phyloP scores from a whole-genome alignment of 2,888 invertebrate genomes.

The Drosophila hamatofila region DNA sequence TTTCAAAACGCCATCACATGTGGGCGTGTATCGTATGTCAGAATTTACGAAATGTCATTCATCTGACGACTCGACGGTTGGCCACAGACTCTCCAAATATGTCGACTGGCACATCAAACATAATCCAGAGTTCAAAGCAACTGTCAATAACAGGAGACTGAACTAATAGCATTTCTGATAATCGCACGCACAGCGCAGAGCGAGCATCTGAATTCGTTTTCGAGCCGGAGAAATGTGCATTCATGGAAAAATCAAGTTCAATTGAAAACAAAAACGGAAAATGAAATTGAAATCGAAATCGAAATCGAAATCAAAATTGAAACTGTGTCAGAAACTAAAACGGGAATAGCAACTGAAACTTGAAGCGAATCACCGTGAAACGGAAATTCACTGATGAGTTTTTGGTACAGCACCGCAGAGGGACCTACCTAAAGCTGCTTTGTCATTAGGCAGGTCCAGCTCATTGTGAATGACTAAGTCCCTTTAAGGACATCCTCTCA shows the following conservation, averaged over 20 bases:
- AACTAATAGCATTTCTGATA: constrained; percentile 74
- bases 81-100: constrained; percentile 27
- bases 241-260: constrained; percentile 66
- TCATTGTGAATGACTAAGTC: constrained; percentile 49
- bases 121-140: constrained; percentile 54
- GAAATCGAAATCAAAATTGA: constrained; percentile 46
- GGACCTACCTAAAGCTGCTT: constrained; percentile 30
- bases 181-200: constrained; percentile 43
- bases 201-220: constrained; percentile 5
- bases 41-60: constrained; percentile 28
- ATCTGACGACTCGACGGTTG: neutral
- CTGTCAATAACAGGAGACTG: constrained; percentile 64
- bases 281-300: constrained; percentile 41
- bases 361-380: constrained; percentile 46
- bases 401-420: constrained; percentile 1
- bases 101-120: constrained; percentile 35
- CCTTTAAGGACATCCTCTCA: constrained; percentile 31
- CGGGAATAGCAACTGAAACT: constrained; percentile 28
- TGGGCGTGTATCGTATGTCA: constrained; percentile 1
- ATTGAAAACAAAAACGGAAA: constrained; percentile 50
- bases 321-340: constrained; percentile 9
- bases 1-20: constrained; percentile 44
- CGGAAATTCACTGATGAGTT: constrained; percentile 57
- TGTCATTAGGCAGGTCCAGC: constrained; percentile 42
- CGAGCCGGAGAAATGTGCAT: constrained; percentile 46